Percentiles rank a stretch among this genome's conserved stretches.
Evolutionary conservation across 2,113 vertebrate genomes (phyloP).

Genomic region (Antennarius striatus): DNA sequence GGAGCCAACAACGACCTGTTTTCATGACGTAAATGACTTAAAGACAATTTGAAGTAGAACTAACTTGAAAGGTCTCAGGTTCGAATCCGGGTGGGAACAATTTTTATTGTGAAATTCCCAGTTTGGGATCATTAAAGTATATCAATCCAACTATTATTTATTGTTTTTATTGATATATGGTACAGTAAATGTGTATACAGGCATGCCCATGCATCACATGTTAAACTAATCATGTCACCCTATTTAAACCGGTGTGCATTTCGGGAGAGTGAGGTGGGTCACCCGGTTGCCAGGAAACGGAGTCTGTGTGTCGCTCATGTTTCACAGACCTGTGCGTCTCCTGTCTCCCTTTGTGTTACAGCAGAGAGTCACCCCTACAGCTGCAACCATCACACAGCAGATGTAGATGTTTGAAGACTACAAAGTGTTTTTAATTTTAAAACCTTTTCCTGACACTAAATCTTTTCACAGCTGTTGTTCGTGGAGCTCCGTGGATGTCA

Average conservation of each 20-base stretch:
- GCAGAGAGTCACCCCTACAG: constrained; percentile 9
- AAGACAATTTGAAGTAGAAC: no score
- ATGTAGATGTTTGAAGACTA: constrained; percentile 1
- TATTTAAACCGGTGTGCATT: constrained; percentile 60
- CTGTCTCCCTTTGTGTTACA: constrained; percentile 31
- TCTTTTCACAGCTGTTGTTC: neutral
- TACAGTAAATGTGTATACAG: no score
- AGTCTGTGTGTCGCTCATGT: constrained; percentile 60
- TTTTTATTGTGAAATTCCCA: no score
- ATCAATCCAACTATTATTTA: no score
- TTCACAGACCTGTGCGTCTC: constrained; percentile 52
- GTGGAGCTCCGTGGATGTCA: constrained; percentile 33
- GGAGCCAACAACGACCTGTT: no score
- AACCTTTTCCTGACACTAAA: neutral
- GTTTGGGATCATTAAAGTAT: no score
- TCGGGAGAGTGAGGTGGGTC: constrained; percentile 58
- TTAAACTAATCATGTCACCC: neutral
- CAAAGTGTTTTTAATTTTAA: neutral
- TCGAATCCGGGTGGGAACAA: no score
- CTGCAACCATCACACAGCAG: neutral
- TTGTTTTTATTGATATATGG: no score
- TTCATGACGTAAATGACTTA: no score
- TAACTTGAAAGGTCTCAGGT: no score
- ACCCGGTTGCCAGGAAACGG: constrained; percentile 64
- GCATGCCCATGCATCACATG: no score